Evolutionary conservation across 53 echinoderm and acorn worm genomes (phyloP).

Genomic region (Apostichopus leukothele): DNA sequence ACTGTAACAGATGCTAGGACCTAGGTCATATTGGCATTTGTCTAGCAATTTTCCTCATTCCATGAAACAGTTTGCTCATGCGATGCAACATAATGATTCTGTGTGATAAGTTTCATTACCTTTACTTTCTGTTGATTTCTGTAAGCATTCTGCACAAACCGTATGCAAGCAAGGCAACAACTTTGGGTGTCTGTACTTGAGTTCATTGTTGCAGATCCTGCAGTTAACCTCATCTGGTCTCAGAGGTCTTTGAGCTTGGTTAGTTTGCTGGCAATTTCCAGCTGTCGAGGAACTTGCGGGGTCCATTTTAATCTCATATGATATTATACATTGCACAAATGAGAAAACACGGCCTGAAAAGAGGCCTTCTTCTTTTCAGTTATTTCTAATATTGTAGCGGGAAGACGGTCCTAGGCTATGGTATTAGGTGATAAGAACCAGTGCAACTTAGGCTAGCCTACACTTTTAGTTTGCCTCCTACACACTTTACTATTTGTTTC

Average conservation of each 20-base stretch:
- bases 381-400: too few relatives aligned
- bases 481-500: too few relatives aligned
- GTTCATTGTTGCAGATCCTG: constrained; percentile 75
- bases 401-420: too few relatives aligned
- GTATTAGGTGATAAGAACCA: too few relatives aligned
- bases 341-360: not conserved
- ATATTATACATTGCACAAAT: not conserved
- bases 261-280: constrained; percentile 18
- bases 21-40: too few relatives aligned
- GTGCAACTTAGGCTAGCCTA: too few relatives aligned
- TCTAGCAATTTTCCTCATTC: too few relatives aligned
- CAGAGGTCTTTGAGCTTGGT: not conserved
- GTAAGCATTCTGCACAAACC: constrained; percentile 79
- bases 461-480: too few relatives aligned
- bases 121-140: constrained; percentile 59
- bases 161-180: constrained; percentile 92
- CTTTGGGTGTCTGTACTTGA: constrained; percentile 70
- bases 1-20: too few relatives aligned
- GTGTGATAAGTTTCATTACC: not conserved
- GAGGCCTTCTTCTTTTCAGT: not conserved
- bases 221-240: constrained; percentile 56
- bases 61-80: too few relatives aligned
- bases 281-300: constrained; percentile 2
- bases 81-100: too few relatives aligned
- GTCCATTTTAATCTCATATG: constrained; percentile 5